Base-by-base conservation (phyloP, 2,797 vertebrate genomes). In the Lutjanus campechanus region DNA sequence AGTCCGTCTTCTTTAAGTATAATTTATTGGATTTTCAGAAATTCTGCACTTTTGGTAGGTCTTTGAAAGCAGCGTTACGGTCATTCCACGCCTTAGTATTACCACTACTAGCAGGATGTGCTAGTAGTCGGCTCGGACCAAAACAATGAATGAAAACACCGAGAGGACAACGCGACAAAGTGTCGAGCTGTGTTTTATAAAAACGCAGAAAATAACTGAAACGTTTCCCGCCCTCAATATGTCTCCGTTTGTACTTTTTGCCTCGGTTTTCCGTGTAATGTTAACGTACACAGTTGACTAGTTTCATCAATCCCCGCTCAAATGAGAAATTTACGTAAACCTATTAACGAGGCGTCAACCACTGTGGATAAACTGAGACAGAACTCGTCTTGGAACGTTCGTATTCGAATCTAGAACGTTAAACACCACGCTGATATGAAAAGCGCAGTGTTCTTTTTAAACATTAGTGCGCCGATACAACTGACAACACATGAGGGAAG, bases 81-180 rank as follows among this genome's bases (percentile, higher is more conserved):
- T 29, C 11, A 22, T 12, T 17, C 69, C 70, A 79, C 40, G 67
- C 78, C 75, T 79, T 41, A 2, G 1, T 47, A 50, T 10, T 13
- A 51, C n/a, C 43, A 41, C 13, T 63, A 51, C 4, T 47, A 47
- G 79, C 47, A 1, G 4, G 9, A n/a, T 19, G 4, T 17, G 58
- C 69, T 36, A 4, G 29, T 81, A 77, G 9, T 58, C 44, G 15
- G 12, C 53, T 29, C 15, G 11, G 20, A 88, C 43, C 82, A 86
- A 79, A 86, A 85, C 77, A 85, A 74, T 85, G 84, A 89, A 88
- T 81, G 78, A 40, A 73, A 75, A 58, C 16, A 3, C 11, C 0
- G 0, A 12, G 4, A 0, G 0, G 3, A 40, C 11, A 19, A 13
- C 19, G 46, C 8, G 0, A 5, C 4, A 50, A 71, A 29, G 13